Conservation (phyloP, 2,797 vertebrate genomes). For the Enteromius mattozi region DNA sequence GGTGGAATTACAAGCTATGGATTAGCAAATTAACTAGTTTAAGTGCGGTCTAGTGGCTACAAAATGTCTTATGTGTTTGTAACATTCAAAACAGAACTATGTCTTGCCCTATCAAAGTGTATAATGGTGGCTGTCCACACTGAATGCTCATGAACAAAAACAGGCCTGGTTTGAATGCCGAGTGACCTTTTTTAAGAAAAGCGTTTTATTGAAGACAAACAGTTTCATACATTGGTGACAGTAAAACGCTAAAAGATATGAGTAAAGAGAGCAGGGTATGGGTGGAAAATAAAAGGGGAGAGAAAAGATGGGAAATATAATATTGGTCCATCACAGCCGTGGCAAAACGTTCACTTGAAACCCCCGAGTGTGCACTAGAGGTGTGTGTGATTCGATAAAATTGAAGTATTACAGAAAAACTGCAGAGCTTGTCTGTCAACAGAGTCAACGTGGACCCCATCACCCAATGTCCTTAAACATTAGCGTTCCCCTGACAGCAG, state of each 20-base stretch:
- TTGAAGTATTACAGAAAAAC: not conserved
- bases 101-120: not conserved
- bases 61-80: constrained; percentile 8
- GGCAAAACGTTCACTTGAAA: constrained; percentile 86
- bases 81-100: constrained; percentile 2
- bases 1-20: constrained; percentile 23
- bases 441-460: not conserved
- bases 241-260: constrained; percentile 32
- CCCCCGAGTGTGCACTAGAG: constrained; percentile 39
- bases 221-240: constrained; percentile 39
- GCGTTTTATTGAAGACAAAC: constrained; percentile 45
- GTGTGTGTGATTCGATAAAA: constrained; percentile 5
- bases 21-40: constrained; percentile 12
- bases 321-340: constrained; percentile 83
- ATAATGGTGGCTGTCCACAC: constrained; percentile 9
- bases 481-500: not conserved
- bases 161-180: constrained; percentile 29
- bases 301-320: constrained; percentile 33
- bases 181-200: constrained; percentile 30
- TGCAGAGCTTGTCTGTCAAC: constrained; percentile 12
- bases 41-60: not conserved
- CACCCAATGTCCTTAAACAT: not conserved
- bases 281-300: constrained; percentile 36
- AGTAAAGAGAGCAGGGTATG: constrained; percentile 39
- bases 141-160: constrained; percentile 39